Percentiles rank a stretch among this genome's conserved stretches.
These are phyloP conservation scores for Zaprionus capensis DNA, from an alignment of 1,140 invertebrate genomes.

Conservation along the genomic window DNA sequence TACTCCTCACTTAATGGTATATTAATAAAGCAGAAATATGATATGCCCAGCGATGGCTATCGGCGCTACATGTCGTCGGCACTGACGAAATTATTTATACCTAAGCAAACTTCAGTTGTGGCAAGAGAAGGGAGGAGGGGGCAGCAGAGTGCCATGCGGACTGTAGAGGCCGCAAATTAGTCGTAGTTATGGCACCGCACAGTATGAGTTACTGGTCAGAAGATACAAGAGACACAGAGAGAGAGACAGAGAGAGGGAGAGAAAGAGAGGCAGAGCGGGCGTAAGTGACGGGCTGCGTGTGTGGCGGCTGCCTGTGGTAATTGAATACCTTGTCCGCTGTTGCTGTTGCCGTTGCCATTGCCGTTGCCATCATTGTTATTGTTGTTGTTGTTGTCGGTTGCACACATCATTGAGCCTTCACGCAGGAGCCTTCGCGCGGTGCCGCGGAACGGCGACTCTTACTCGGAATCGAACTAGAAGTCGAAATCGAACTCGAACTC, in stretches of 20 bases:
- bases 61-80: slow-evolving; percentile 68
- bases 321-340: slow-evolving; percentile 66
- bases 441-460: neutral
- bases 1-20: slow-evolving; percentile 58
- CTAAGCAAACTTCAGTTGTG: slow-evolving; percentile 42
- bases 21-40: slow-evolving; percentile 78
- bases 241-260: neutral
- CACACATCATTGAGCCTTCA: slow-evolving; percentile 72
- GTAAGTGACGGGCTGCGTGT: slow-evolving; percentile 43
- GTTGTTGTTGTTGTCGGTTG: slow-evolving; percentile 50
- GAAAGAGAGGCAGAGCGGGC: neutral
- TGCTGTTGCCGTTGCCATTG: slow-evolving; percentile 47
- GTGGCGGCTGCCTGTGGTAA: slow-evolving; percentile 55
- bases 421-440: slow-evolving; percentile 33
- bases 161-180: slow-evolving; percentile 62
- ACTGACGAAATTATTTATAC: slow-evolving; percentile 76
- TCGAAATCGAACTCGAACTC: slow-evolving; percentile 45
- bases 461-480: neutral
- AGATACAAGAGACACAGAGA: slow-evolving; percentile 46
- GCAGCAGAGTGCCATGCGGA: neutral
- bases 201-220: slow-evolving; percentile 50
- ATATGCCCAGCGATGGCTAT: slow-evolving; percentile 73
- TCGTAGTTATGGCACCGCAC: slow-evolving; percentile 68
- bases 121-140: neutral
- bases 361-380: no score